phyloP scores from a whole-genome alignment of 2,113 vertebrate genomes.

The Tympanuchus pallidicinctus region DNA sequence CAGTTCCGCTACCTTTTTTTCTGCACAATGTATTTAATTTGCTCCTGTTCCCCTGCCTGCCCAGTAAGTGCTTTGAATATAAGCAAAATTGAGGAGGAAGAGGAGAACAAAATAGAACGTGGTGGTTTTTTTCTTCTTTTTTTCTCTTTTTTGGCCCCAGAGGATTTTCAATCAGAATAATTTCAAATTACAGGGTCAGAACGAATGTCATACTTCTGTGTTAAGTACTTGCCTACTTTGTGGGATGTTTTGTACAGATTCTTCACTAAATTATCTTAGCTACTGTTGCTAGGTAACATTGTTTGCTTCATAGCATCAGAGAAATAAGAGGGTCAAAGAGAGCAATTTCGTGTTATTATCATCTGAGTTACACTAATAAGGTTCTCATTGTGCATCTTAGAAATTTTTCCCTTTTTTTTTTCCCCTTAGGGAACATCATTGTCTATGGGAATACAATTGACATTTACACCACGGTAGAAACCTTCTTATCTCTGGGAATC shows the following conservation, averaged over 20 bases:
- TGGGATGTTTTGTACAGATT: constrained; percentile 81
- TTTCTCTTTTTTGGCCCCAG: background rate
- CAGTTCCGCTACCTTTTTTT: background rate
- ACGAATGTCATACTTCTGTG: constrained; percentile 72
- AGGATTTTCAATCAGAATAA: constrained; percentile 67
- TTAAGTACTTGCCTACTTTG: constrained; percentile 81
- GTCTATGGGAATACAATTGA: constrained; percentile 90
- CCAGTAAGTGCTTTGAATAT: background rate
- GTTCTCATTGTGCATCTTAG: constrained; percentile 64
- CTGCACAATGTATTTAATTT: background rate
- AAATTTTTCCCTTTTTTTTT: background rate
- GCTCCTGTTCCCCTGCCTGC: background rate
- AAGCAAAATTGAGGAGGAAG: constrained; percentile 26
- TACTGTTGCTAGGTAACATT: constrained; percentile 83
- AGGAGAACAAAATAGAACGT: background rate
- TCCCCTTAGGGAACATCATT: constrained; percentile 82
- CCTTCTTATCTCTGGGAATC: constrained; percentile 83
- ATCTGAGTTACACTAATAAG: constrained; percentile 75
- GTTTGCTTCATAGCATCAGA: constrained; percentile 79
- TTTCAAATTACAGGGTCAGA: constrained; percentile 70
- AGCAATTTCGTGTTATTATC: constrained; percentile 76
- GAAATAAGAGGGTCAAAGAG: constrained; percentile 74
- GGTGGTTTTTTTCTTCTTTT: background rate
- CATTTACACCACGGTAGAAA: constrained; percentile 82
- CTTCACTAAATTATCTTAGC: constrained; percentile 81